These are phyloP conservation scores for Andrena cerasifolii DNA, from an alignment of 1,140 invertebrate genomes.

Conservation along the genomic window DNA sequence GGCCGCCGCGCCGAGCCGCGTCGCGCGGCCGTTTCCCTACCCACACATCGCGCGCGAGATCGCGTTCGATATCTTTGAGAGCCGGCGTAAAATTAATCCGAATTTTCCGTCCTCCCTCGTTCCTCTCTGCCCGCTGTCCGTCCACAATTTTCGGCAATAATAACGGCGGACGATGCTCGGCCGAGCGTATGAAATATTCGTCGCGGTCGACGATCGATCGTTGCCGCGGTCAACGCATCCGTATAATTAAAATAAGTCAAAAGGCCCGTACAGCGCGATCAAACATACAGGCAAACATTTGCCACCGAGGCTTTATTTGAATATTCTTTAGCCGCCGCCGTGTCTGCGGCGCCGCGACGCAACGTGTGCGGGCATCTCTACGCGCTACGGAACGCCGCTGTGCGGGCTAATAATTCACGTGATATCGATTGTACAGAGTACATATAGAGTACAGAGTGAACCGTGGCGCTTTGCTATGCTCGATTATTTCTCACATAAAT, in stretches of 20 bases:
- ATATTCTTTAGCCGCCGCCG: slow-evolving; percentile 45
- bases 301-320: slow-evolving; percentile 41
- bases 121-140: too few relatives aligned
- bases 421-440: slow-evolving; percentile 31
- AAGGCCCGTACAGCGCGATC: slow-evolving; percentile 14
- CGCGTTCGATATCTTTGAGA: slow-evolving; percentile 39
- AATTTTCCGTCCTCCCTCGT: slow-evolving; percentile 21
- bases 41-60: background rate
- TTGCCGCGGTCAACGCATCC: slow-evolving; percentile 4
- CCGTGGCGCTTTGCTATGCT: too few relatives aligned
- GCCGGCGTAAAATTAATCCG: slow-evolving; percentile 20
- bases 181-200: slow-evolving; percentile 35
- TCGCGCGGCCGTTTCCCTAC: background rate
- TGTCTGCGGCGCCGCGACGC: background rate
- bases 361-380: slow-evolving; percentile 22
- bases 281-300: slow-evolving; percentile 52
- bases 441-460: too few relatives aligned
- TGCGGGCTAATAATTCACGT: slow-evolving; percentile 31
- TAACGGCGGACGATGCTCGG: slow-evolving; percentile 11
- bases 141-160: slow-evolving; percentile 6
- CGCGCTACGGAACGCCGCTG: slow-evolving; percentile 1
- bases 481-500: too few relatives aligned
- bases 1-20: background rate
- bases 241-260: slow-evolving; percentile 60
- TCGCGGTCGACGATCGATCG: slow-evolving; percentile 24